Evolutionary conservation across 2,797 vertebrate genomes (phyloP), one percentile per base, ranked within the genome.

Genomic region (Brachyrhaphis roseni): DNA sequence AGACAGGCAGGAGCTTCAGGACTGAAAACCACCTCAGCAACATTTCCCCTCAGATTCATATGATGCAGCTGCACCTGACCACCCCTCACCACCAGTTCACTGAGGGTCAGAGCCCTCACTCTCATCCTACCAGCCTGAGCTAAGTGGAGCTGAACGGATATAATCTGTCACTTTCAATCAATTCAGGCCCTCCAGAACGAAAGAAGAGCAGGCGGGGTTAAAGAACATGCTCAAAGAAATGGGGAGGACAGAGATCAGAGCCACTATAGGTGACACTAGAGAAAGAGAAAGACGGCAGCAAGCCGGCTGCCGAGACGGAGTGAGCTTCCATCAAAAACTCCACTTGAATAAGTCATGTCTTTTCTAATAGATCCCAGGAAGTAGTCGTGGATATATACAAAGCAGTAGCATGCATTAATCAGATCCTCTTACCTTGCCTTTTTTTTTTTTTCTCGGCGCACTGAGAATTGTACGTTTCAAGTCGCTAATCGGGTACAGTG

Each of bases 121-220:
- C 75, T 77, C 64, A 36, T 36, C 46, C 75, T 66, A 77, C 49
- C 74, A 84, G 72, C 12, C 75, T 10, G 26, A 77, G 85, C 80
- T 81, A 85, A 89, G 85, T 89, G 85, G 78, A 82, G 72, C 74
- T 1, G 62, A 81, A 84, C 84, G 81, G 85, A 84, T 84, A 73
- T 85, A 83, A 90, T 92, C 86, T 84, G 90, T 88, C 90, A 88
- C 86, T 76, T 86, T 86, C 87, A 85, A 91, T 92, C 90, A 91
- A 62, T 43, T 66, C 73, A 81, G 78, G 82, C 75, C 28, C 72
- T 86, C 41, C 64, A 13, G 57, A 78, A 82, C 81, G 81, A 89
- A 82, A 83, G 78, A 41, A 34, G 82, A 84, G 64, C 41, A 1
- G 82, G 82, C 53, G 45, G 78, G 82, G 82, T 86, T 78, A 73